Percentiles rank a stretch among this genome's conserved stretches.
These are phyloP conservation scores for Enteromius anoplus DNA, from an alignment of 2,797 vertebrate species.

Conservation along the genomic window DNA sequence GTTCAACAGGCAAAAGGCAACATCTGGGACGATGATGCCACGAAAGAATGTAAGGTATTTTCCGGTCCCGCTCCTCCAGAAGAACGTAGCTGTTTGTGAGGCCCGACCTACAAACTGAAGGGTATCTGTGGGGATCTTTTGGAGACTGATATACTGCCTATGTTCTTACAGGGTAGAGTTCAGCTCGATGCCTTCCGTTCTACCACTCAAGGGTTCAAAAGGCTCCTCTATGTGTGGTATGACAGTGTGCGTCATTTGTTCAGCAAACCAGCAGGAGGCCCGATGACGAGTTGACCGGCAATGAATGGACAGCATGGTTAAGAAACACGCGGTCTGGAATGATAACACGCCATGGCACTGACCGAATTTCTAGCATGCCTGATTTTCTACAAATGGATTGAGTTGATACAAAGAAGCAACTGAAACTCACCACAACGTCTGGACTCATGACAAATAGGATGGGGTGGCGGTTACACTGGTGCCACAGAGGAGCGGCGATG, in stretches of 20 bases:
- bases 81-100: constrained; percentile 30
- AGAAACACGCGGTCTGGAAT: constrained; percentile 21
- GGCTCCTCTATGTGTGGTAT: constrained; percentile 35
- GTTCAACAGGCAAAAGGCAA: constrained; percentile 54
- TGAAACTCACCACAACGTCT: constrained; percentile 22
- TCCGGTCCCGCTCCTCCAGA: constrained; percentile 46
- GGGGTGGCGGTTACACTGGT: constrained; percentile 5
- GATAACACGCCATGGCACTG: constrained; percentile 19
- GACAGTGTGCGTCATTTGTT: constrained; percentile 15
- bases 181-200: constrained; percentile 13
- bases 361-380: constrained; percentile 40
- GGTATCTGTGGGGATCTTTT: constrained; percentile 28
- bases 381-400: constrained; percentile 9
- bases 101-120: constrained; percentile 14
- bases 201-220: constrained; percentile 40
- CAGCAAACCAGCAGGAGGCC: constrained; percentile 23
- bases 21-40: constrained; percentile 72
- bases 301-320: constrained; percentile 7
- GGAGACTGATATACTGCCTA: constrained; percentile 51
- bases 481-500: constrained; percentile 20
- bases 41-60: constrained; percentile 77
- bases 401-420: constrained; percentile 43
- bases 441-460: constrained; percentile 32
- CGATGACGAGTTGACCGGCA: background rate
- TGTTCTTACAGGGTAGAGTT: constrained; percentile 22